Conservation (phyloP, 1,140 invertebrate genomes). For the Ceratosolen solmsi region DNA sequence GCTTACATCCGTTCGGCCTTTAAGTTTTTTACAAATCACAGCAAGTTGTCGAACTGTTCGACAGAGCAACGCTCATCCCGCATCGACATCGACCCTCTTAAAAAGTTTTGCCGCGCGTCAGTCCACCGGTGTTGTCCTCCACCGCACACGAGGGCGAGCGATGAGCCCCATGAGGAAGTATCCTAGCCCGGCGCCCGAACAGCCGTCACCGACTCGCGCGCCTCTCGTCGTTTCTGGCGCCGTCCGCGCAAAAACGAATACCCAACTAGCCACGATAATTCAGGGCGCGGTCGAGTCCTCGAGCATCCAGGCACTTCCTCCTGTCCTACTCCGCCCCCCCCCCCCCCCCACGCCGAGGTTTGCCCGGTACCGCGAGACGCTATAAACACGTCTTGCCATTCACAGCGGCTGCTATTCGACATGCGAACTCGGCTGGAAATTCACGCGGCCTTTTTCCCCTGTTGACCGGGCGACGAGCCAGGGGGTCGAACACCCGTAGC, state of each 20-base stretch:
- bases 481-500: constrained; percentile 61
- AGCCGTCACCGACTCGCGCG: constrained; percentile 30
- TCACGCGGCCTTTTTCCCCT: constrained; percentile 61
- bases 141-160: constrained; percentile 63
- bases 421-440: constrained; percentile 49
- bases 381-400: constrained; percentile 43
- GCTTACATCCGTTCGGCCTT: not conserved
- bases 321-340: no score
- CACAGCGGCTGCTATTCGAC: no score
- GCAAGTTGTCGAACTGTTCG: not conserved
- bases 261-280: constrained; percentile 72
- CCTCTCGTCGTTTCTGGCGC: constrained; percentile 66
- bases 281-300: constrained; percentile 46
- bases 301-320: not conserved
- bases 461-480: constrained; percentile 59
- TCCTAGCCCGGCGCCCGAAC: constrained; percentile 62
- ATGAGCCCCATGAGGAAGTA: constrained; percentile 70
- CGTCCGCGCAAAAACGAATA: constrained; percentile 72
- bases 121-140: not conserved
- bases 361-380: constrained; percentile 30
- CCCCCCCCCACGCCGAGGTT: no score
- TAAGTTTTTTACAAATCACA: not conserved
- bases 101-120: not conserved
- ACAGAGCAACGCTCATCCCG: not conserved
- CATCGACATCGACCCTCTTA: not conserved